Conservation (phyloP, 2,113 vertebrate species). For the Gnathonemus echidnorhynchus region DNA sequence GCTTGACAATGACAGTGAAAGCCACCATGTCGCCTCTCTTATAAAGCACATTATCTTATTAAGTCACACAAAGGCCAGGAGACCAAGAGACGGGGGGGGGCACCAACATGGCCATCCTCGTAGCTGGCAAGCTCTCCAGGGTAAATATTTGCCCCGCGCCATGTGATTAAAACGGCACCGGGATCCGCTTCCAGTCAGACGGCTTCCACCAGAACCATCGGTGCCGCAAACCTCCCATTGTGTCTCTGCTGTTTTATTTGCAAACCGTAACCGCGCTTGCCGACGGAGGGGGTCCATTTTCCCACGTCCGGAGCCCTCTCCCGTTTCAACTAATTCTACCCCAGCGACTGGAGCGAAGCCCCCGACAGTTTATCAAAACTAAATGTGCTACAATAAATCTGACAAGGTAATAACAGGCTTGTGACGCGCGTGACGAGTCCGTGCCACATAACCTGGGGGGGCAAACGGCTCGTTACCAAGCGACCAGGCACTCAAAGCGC, state of each 20-base stretch:
- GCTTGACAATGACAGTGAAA: background rate
- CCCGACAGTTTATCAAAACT: background rate
- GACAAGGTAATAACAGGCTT: background rate
- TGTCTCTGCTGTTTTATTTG: conserved; percentile 41
- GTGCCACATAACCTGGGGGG: background rate
- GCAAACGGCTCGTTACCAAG: background rate
- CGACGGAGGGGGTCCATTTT: background rate
- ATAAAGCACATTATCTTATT: background rate
- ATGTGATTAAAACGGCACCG: conserved; percentile 38
- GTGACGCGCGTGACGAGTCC: background rate
- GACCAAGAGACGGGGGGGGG: conserved; percentile 8
- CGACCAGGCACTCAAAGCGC: background rate
- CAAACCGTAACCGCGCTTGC: conserved; percentile 30
- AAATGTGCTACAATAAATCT: conserved; percentile 8
- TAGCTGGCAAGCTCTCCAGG: conserved; percentile 20
- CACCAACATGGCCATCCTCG: background rate
- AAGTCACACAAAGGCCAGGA: background rate
- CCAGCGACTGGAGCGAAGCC: background rate
- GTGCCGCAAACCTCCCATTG: conserved; percentile 34
- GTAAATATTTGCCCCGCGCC: conserved; percentile 29
- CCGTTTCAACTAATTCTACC: conserved; percentile 10
- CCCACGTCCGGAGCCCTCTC: conserved; percentile 2
- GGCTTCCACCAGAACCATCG: conserved; percentile 36
- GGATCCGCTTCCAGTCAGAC: conserved; percentile 34
- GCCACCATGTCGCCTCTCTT: background rate